Base-by-base conservation (phyloP, 2,113 vertebrate species). In the Macrotis lagotis region DNA sequence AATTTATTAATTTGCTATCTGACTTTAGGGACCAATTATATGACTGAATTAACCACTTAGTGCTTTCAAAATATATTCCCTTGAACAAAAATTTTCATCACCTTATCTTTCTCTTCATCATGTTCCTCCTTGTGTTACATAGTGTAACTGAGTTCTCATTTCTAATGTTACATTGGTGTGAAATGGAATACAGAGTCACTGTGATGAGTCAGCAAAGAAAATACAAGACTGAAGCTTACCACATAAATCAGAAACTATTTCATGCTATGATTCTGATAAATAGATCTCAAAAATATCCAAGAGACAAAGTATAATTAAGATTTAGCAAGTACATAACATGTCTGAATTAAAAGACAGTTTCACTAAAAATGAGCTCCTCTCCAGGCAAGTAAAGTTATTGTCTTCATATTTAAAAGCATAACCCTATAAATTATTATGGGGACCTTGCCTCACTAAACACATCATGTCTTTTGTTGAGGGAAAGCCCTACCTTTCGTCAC, bases 171-270 rank as follows among this genome's bases (percentile, higher is more conserved):
- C 93, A 90, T 96, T 97, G 59, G 48, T 95, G 94, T 93, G 90
- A 94, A 98, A 92, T 92, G 88, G 91, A 91, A 94, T 88, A 90
- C 89, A 97, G 92, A 95, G 55, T 74, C 94, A 37, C 88, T 90
- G 50, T 97, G 97, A 98, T 97, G 92, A 96, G 93, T 89, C 96
- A 95, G 91, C 48, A 97, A 89, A 98, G 96, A 97, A 94, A 98
- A 96, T 94, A 98, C 96, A 98, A 97, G 90, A 88, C 94, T 94
- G 95, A 97, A 96, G 66, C 97, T 94, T 94, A 96, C 96, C 96
- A 96, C 95, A 98, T 98, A 98, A 98, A 98, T 98, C 97, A 98
- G 95, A 93, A 95, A 96, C 95, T 96, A 96, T 95, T 96, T 98
- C 97, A 97, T 97, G 92, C 93, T 95, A 93, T 97, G 97, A 97